Conservation (phyloP, 2,888 invertebrate genomes). For the Oligia strigilis region DNA sequence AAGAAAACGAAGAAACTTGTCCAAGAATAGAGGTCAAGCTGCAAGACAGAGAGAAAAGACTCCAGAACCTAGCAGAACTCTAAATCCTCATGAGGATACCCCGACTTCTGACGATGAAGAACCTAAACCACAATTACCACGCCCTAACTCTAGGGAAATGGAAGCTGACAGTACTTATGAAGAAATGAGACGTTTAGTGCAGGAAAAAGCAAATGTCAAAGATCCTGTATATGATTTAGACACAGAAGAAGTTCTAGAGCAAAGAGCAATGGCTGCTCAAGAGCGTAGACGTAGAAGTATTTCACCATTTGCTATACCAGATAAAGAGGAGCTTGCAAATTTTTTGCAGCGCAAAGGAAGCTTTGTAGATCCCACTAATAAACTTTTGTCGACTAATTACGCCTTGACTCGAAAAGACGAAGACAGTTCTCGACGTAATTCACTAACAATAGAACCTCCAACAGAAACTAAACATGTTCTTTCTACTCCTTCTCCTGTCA, state of each 20-base stretch:
- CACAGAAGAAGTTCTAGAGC: slow-evolving; percentile 86
- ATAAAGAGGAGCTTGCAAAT: slow-evolving; percentile 79
- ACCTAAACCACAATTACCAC: slow-evolving; percentile 68
- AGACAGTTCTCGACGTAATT: slow-evolving; percentile 78
- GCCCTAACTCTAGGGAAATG: slow-evolving; percentile 82
- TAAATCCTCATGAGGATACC: slow-evolving; percentile 91
- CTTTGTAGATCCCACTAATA: slow-evolving; percentile 88
- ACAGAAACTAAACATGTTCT: slow-evolving; percentile 74
- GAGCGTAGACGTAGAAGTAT: slow-evolving; percentile 88
- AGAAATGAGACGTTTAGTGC: slow-evolving; percentile 87
- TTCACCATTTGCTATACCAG: slow-evolving; percentile 88
- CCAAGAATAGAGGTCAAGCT: slow-evolving; percentile 89
- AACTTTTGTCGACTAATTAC: slow-evolving; percentile 86
- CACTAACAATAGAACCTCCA: slow-evolving; percentile 79
- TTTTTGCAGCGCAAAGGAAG: slow-evolving; percentile 86
- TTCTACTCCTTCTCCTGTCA: slow-evolving; percentile 78
- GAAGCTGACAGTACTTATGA: slow-evolving; percentile 88
- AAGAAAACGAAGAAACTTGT: slow-evolving; percentile 91
- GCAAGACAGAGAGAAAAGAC: slow-evolving; percentile 88
- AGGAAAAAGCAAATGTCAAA: slow-evolving; percentile 81
- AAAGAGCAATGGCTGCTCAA: slow-evolving; percentile 83
- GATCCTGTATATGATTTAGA: slow-evolving; percentile 88
- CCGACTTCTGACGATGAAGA: slow-evolving; percentile 91
- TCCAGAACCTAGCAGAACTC: slow-evolving; percentile 87
- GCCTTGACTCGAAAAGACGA: slow-evolving; percentile 85